These are phyloP conservation scores for Drosophila sp. DNA, from an alignment of 1,140 invertebrate species.

Conservation along the genomic window DNA sequence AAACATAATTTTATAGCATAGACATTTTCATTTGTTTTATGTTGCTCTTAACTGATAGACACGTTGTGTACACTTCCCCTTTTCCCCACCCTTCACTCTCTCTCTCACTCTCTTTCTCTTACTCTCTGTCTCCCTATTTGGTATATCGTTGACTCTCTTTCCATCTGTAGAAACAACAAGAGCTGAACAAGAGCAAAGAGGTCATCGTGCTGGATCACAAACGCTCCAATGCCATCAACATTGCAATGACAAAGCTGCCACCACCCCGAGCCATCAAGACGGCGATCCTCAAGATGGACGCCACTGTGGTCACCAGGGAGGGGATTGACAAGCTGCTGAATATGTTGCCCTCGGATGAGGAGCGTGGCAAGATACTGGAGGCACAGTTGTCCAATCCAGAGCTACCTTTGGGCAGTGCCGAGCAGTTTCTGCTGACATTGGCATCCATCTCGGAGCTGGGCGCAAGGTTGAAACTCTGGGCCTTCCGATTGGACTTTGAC, in stretches of 20 bases:
- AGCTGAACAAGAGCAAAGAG: conserved; percentile 97
- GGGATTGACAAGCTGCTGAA: conserved; percentile 99
- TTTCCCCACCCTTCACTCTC: not conserved
- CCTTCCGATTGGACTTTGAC: conserved; percentile 99
- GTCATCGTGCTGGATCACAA: conserved; percentile 98
- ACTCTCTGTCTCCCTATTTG: conserved; percentile 2
- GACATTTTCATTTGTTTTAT: conserved; percentile 15
- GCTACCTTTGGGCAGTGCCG: conserved; percentile 97
- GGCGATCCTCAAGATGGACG: conserved; percentile 99
- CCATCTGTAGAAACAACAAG: conserved; percentile 94
- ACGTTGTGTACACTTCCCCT: not conserved
- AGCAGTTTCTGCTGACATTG: conserved; percentile 98
- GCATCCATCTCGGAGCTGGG: conserved; percentile 98
- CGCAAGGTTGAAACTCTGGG: conserved; percentile 98
- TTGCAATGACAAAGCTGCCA: conserved; percentile 99
- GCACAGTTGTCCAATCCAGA: conserved; percentile 96
- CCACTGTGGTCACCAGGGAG: conserved; percentile 98
- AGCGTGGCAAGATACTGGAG: conserved; percentile 97
- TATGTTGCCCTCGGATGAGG: conserved; percentile 99
- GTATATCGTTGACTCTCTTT: not conserved
- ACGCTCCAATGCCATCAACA: conserved; percentile 99
- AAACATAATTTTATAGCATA: conserved; percentile 6
- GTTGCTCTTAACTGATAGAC: not conserved
- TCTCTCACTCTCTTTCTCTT: conserved; percentile 5
- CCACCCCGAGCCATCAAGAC: conserved; percentile 98